A percentile compares a stretch with the other conserved stretches of the same genome.
phyloP scores from a whole-genome alignment of 2,113 vertebrate genomes.

The Psilopsiagon aurifrons region DNA sequence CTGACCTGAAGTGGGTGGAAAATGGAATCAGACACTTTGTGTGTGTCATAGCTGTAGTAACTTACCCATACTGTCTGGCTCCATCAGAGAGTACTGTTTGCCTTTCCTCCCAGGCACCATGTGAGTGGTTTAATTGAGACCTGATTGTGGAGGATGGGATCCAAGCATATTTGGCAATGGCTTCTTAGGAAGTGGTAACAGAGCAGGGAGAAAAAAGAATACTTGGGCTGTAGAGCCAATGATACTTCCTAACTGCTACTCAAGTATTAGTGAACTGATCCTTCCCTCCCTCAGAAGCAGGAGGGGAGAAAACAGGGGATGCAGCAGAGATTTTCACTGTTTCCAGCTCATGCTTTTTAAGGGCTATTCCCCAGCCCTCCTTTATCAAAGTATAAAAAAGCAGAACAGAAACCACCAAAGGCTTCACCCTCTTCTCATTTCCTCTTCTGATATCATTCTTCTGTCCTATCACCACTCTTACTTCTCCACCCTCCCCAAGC shows the following conservation, averaged over 20 bases:
- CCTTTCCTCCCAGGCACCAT: background rate
- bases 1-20: background rate
- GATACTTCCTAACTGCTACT: background rate
- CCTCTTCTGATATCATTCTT: background rate
- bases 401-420: background rate
- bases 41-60: background rate
- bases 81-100: background rate
- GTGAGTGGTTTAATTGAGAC: background rate
- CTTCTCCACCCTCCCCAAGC: background rate
- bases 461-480: background rate
- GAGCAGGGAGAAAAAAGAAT: background rate
- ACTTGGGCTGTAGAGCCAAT: background rate
- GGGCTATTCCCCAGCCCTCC: background rate
- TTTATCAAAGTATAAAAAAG: background rate
- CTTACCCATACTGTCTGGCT: background rate
- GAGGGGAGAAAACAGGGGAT: background rate
- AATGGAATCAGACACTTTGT: background rate
- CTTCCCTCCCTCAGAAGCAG: background rate
- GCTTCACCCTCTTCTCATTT: background rate
- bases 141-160: background rate
- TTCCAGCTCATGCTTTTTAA: background rate
- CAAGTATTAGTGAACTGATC: background rate
- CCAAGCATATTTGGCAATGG: background rate
- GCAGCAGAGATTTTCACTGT: background rate
- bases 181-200: background rate